Conservation (phyloP, 2,888 invertebrate genomes). For the Sinopyrophorus schimmeli region DNA sequence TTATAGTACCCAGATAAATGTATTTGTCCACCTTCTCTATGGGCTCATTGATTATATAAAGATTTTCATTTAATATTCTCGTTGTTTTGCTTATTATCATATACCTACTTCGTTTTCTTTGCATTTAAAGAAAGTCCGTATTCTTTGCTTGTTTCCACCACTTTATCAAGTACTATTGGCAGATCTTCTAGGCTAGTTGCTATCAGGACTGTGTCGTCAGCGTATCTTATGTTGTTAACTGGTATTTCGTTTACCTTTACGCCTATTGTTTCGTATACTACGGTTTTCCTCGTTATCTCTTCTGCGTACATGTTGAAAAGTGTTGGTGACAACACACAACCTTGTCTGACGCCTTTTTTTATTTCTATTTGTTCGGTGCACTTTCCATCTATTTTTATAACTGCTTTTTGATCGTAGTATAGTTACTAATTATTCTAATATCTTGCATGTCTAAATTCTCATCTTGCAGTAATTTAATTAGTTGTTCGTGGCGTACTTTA, state of each 20-base stretch:
- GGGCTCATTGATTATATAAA: slow-evolving; percentile 6
- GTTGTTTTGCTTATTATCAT: no score
- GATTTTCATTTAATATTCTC: slow-evolving; percentile 4
- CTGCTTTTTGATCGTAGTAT: neutral
- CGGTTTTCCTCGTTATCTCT: slow-evolving; percentile 1
- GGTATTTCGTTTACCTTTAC: no score
- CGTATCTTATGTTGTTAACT: no score
- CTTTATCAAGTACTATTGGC: neutral
- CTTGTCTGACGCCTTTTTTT: no score
- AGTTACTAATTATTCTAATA: slow-evolving; percentile 3
- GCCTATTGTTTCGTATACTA: no score
- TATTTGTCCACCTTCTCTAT: slow-evolving; percentile 1
- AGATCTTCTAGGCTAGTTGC: slow-evolving; percentile 1
- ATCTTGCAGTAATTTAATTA: slow-evolving; percentile 2
- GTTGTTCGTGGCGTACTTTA: slow-evolving; percentile 6
- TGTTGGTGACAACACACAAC: no score
- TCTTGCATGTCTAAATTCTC: slow-evolving; percentile 5
- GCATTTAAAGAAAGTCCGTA: no score
- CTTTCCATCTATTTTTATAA: no score
- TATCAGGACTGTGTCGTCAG: no score
- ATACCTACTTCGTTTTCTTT: no score
- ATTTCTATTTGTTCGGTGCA: no score
- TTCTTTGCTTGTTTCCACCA: neutral
- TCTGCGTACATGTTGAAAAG: neutral
- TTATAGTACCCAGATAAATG: no score